These are phyloP conservation scores for Melanostigma gelatinosum DNA, from an alignment of 2,113 vertebrate genomes.

Conservation along the genomic window DNA sequence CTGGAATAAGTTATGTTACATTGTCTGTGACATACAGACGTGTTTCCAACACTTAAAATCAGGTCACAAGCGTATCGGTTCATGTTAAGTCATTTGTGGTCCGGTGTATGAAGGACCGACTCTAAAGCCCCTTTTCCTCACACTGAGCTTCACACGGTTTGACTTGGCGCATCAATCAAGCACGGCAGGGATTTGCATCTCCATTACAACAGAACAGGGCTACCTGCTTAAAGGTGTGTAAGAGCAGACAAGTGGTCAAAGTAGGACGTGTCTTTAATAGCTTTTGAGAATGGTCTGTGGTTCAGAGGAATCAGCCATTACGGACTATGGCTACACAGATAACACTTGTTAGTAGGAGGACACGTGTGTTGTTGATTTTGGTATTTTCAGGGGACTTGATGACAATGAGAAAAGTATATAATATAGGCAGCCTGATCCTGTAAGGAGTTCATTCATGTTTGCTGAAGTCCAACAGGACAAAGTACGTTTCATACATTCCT, in stretches of 20 bases:
- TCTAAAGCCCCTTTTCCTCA: no score
- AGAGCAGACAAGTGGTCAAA: not conserved
- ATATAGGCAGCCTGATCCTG: not conserved
- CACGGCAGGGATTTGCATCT: no score
- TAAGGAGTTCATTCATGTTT: not conserved
- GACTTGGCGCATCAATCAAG: no score
- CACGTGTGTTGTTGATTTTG: not conserved
- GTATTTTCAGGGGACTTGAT: constrained; percentile 27
- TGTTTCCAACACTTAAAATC: not conserved
- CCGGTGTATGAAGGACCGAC: not conserved
- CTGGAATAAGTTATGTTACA: not conserved
- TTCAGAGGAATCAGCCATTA: not conserved
- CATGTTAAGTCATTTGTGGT: not conserved
- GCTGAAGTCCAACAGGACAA: not conserved
- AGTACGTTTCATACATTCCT: constrained; percentile 28
- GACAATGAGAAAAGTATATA: not conserved
- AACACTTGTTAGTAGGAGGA: not conserved
- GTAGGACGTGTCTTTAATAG: constrained; percentile 6
- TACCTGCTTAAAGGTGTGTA: not conserved
- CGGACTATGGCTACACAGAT: not conserved
- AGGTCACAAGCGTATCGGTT: not conserved
- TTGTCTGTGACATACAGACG: not conserved
- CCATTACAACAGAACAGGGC: no score
- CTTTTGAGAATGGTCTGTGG: not conserved
- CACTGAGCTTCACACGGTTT: not conserved